Conservation (phyloP, 1,140 invertebrate species). For the Neodiprion pinetum region DNA sequence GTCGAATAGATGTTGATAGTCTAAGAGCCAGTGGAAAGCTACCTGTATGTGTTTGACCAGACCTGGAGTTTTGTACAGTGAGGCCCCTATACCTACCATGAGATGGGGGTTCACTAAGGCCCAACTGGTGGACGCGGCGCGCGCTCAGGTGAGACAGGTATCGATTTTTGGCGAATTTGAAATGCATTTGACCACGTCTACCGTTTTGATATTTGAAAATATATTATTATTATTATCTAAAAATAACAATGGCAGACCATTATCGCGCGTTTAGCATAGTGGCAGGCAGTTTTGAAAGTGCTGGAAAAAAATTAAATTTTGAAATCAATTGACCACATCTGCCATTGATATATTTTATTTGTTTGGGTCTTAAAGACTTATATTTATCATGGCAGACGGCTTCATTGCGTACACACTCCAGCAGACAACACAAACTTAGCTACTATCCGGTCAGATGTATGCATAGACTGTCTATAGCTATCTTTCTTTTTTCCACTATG, state of each 20-base stretch:
- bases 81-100: not conserved
- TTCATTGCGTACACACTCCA: not conserved
- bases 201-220: not conserved
- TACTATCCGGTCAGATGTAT: too few relatives aligned
- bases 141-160: too few relatives aligned
- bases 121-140: too few relatives aligned
- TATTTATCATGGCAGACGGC: constrained; percentile 9
- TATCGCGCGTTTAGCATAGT: constrained; percentile 19
- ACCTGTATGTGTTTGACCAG: constrained; percentile 19
- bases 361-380: not conserved
- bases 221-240: constrained; percentile 17
- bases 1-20: not conserved
- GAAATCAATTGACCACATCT: not conserved
- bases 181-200: too few relatives aligned
- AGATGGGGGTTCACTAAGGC: too few relatives aligned
- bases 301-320: constrained; percentile 9
- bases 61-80: constrained; percentile 9
- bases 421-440: too few relatives aligned
- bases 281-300: constrained; percentile 14
- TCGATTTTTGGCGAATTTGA: too few relatives aligned
- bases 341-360: constrained; percentile 6
- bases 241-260: constrained; percentile 24
- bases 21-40: constrained; percentile 20
- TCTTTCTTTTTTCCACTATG: too few relatives aligned
- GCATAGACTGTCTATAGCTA: too few relatives aligned